Conservation (phyloP, 2,797 vertebrate species). For the Bradypodion ventrale region DNA sequence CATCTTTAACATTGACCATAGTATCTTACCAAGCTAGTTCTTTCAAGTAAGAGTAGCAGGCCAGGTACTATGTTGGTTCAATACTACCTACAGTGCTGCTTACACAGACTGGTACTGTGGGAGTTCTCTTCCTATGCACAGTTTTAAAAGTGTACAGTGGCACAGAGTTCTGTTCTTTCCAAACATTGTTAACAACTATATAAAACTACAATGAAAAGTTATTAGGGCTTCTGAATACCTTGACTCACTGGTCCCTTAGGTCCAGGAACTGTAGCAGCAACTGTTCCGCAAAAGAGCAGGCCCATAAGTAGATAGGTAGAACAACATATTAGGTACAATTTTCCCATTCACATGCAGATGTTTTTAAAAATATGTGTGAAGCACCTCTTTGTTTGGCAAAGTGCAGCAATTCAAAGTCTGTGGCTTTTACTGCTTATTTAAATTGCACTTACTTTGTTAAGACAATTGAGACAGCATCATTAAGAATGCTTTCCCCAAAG, state of each 20-base stretch:
- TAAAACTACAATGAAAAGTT: background rate
- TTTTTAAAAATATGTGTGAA: background rate
- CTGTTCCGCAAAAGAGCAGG: background rate
- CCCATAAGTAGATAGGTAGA: background rate
- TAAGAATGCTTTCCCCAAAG: conserved; percentile 98
- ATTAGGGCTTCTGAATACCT: background rate
- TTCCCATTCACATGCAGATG: background rate
- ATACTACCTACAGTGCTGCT: background rate
- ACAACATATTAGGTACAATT: background rate
- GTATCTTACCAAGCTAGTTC: background rate
- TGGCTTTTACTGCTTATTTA: accelerated
- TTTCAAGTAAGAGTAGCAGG: background rate
- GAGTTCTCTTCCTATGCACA: background rate
- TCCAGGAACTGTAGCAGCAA: background rate
- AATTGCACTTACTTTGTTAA: conserved; percentile 90
- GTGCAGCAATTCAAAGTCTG: background rate
- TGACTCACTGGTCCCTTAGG: too few relatives aligned
- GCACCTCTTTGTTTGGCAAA: background rate
- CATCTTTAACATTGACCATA: background rate
- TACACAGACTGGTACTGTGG: background rate
- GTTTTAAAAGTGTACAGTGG: background rate
- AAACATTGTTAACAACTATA: background rate
- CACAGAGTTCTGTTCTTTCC: background rate
- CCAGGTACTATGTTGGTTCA: background rate
- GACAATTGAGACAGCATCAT: conserved; percentile 97